Percentiles rank a stretch among this genome's conserved stretches.
These are phyloP conservation scores for Meandrusa payeni DNA, from an alignment of 2,888 invertebrate species.

Conservation along the genomic window DNA sequence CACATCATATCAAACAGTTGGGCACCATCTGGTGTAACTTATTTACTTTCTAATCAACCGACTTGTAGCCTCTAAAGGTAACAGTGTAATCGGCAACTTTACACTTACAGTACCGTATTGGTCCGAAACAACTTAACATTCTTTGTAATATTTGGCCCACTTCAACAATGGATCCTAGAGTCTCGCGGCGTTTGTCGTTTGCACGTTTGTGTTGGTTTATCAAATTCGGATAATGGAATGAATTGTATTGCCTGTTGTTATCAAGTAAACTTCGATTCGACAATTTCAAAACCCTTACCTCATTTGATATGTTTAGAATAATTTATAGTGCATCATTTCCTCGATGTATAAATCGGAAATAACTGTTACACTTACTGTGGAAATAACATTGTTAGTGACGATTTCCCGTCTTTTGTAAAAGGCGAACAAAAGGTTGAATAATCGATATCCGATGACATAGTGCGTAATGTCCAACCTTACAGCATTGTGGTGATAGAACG, in stretches of 20 bases:
- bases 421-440: constrained; percentile 10
- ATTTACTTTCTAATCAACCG: constrained; percentile 45
- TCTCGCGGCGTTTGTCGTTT: constrained; percentile 2
- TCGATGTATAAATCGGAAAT: constrained; percentile 3
- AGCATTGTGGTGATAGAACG: too few relatives aligned
- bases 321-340: too few relatives aligned
- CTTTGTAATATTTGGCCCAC: constrained; percentile 50
- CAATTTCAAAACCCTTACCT: too few relatives aligned
- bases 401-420: constrained; percentile 16
- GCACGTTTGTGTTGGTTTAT: constrained; percentile 9
- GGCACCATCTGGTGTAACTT: constrained; percentile 21
- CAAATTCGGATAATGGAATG: constrained; percentile 4
- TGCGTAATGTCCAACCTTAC: too few relatives aligned
- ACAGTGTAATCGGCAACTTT: constrained; percentile 43
- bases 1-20: constrained; percentile 4
- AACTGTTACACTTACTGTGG: too few relatives aligned
- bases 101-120: constrained; percentile 43
- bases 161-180: constrained; percentile 30
- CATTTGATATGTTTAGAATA: too few relatives aligned
- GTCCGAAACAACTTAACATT: constrained; percentile 54
- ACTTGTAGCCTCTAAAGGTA: constrained; percentile 38
- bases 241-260: constrained; percentile 13
- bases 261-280: too few relatives aligned
- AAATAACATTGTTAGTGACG: constrained; percentile 6
- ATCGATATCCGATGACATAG: constrained; percentile 14